Evolutionary conservation across 2,888 invertebrate species (phyloP).

Genomic region (Melitaea athalia): DNA sequence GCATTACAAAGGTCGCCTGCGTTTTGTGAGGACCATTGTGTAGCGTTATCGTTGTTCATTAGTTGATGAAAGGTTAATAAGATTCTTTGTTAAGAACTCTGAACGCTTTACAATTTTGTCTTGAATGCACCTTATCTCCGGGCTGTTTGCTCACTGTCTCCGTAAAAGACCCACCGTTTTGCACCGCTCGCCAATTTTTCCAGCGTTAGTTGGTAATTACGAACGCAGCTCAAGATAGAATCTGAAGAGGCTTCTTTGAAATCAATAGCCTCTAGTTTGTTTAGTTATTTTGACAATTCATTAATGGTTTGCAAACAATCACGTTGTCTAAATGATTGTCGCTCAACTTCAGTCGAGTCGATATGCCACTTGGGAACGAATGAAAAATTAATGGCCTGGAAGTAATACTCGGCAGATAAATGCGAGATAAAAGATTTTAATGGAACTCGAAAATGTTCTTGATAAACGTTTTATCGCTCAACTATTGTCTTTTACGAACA

Average conservation of each 20-base stretch:
- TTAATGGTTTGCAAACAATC: constrained; percentile 41
- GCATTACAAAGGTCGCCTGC: constrained; percentile 11
- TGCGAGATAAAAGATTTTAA: constrained; percentile 54
- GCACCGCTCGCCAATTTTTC: constrained; percentile 61
- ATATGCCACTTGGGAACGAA: constrained; percentile 68
- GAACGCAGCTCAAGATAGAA: constrained; percentile 54
- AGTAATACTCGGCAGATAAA: constrained; percentile 68
- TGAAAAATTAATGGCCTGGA: constrained; percentile 75
- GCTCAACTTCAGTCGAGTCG: constrained; percentile 62
- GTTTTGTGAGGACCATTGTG: constrained; percentile 26
- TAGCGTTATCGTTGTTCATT: constrained; percentile 74
- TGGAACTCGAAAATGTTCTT: constrained; percentile 20
- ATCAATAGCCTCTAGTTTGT: constrained; percentile 22
- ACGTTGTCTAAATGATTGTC: constrained; percentile 60
- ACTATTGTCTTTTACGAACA: background rate
- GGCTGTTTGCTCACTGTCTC: constrained; percentile 66
- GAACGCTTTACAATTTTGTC: constrained; percentile 70
- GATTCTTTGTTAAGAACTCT: constrained; percentile 70
- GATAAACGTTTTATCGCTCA: constrained; percentile 18
- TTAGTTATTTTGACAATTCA: constrained; percentile 18
- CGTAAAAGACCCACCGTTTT: constrained; percentile 59
- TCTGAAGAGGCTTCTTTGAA: constrained; percentile 34
- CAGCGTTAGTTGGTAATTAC: constrained; percentile 68
- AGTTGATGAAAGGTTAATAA: constrained; percentile 76
- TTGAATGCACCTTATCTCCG: constrained; percentile 77